Conservation (phyloP, 1,140 invertebrate species). For the Apis dorsata region DNA sequence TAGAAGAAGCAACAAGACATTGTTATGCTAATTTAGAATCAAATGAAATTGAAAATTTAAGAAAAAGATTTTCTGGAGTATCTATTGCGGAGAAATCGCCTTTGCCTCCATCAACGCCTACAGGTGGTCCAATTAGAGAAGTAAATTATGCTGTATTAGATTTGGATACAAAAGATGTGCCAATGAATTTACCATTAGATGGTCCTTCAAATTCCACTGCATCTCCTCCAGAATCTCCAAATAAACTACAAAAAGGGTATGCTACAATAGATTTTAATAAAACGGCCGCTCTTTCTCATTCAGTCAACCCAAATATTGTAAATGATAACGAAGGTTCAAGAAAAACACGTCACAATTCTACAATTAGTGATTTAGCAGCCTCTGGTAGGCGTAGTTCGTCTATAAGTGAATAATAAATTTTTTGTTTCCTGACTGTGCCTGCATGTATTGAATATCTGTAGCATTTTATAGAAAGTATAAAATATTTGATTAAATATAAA, state of each 20-base stretch:
- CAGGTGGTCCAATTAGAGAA: slow-evolving; percentile 79
- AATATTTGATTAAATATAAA: slow-evolving; percentile 40
- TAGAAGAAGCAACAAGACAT: slow-evolving; percentile 77
- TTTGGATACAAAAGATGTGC: slow-evolving; percentile 80
- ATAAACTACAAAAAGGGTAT: slow-evolving; percentile 86
- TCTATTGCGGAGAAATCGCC: slow-evolving; percentile 77
- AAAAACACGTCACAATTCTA: slow-evolving; percentile 85
- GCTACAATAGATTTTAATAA: slow-evolving; percentile 96
- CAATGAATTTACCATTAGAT: slow-evolving; percentile 58
- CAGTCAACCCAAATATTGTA: slow-evolving; percentile 81
- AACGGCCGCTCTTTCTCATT: slow-evolving; percentile 90
- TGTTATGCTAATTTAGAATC: slow-evolving; percentile 85
- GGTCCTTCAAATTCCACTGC: slow-evolving; percentile 57
- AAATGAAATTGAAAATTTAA: slow-evolving; percentile 81
- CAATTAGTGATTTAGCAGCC: slow-evolving; percentile 80
- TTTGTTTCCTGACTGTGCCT: slow-evolving; percentile 43
- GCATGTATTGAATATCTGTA: slow-evolving; percentile 26
- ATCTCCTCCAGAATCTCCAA: slow-evolving; percentile 81
- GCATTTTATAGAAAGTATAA: slow-evolving; percentile 32
- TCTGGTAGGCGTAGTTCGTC: slow-evolving; percentile 80
- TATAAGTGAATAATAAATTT: slow-evolving; percentile 81
- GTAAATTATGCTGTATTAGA: slow-evolving; percentile 90
- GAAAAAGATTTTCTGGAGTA: slow-evolving; percentile 72
- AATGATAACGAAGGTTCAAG: slow-evolving; percentile 82
- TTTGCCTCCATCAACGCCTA: slow-evolving; percentile 78